phyloP scores from a whole-genome alignment of 2,888 invertebrate genomes.

The Pristionchus mayeri region DNA sequence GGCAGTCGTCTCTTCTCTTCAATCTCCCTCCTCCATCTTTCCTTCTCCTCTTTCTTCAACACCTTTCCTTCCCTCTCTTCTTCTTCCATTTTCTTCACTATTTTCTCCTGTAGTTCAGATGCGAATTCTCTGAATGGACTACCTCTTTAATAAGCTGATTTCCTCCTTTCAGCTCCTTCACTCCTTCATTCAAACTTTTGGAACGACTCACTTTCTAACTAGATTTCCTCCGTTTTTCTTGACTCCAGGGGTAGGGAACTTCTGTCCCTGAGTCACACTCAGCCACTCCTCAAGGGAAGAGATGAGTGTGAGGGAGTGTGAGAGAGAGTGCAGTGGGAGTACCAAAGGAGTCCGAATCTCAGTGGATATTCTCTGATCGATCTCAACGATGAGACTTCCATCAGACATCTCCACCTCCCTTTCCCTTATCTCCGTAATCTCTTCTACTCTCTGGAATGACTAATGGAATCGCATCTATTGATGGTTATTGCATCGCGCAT shows the following conservation, averaged over 20 bases:
- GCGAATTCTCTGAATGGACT: slow-evolving; percentile 41
- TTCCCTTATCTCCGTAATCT: slow-evolving; percentile 37
- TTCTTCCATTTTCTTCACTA: slow-evolving; percentile 17
- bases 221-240: background rate
- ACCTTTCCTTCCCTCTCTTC: slow-evolving; percentile 15
- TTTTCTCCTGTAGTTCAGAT: slow-evolving; percentile 29
- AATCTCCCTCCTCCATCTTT: background rate
- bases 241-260: slow-evolving; percentile 13
- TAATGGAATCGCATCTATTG: too few species aligned
- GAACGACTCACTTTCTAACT: slow-evolving; percentile 14
- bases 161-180: too few species aligned
- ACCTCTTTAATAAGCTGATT: slow-evolving; percentile 9
- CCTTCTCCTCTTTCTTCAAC: background rate
- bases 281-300: slow-evolving; percentile 16
- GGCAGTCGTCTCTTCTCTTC: background rate
- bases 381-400: background rate
- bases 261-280: slow-evolving; percentile 35
- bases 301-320: background rate
- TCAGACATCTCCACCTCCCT: background rate
- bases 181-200: background rate
- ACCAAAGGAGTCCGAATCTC: slow-evolving; percentile 24
- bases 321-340: background rate
- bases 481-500: slow-evolving; percentile 18
- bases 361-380: background rate
- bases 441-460: background rate